Evolutionary conservation across 2,797 vertebrate genomes (phyloP).

Genomic region (Megalops cyprinoides): DNA sequence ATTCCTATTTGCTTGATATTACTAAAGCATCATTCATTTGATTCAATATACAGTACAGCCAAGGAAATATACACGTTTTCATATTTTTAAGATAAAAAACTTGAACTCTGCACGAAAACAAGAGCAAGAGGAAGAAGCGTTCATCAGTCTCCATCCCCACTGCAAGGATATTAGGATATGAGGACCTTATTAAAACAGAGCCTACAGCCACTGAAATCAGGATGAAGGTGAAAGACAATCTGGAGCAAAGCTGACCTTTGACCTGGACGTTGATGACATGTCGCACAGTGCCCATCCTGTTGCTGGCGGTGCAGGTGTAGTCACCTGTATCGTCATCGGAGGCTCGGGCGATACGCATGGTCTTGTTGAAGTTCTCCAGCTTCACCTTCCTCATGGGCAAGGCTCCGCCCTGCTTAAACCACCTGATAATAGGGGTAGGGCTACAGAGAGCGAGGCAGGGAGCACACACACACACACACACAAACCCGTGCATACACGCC

Average conservation of each 20-base stretch:
- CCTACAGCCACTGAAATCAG: too few relatives aligned
- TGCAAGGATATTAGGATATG: too few relatives aligned
- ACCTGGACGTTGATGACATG: conserved; percentile 91
- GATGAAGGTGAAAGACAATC: background rate
- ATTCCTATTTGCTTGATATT: too few relatives aligned
- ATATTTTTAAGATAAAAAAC: too few relatives aligned
- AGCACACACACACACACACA: too few relatives aligned
- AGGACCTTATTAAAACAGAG: too few relatives aligned
- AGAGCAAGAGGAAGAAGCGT: too few relatives aligned
- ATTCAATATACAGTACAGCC: too few relatives aligned
- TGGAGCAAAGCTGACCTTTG: conserved; percentile 80
- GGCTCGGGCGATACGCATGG: conserved; percentile 85
- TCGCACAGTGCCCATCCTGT: conserved; percentile 87
- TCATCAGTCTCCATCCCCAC: background rate
- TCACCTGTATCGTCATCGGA: conserved; percentile 89
- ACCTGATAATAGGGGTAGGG: conserved; percentile 85
- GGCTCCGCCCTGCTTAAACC: conserved; percentile 89
- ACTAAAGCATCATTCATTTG: too few relatives aligned
- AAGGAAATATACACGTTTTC: too few relatives aligned
- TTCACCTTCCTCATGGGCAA: conserved; percentile 80
- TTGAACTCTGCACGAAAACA: too few relatives aligned
- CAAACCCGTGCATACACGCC: too few relatives aligned
- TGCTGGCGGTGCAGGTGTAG: conserved; percentile 89
- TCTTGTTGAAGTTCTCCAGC: conserved; percentile 92
- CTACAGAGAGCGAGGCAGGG: conserved; percentile 54